Evolutionary conservation across 2,888 invertebrate species (phyloP), one percentile per base, ranked within the genome.

Genomic region (Colletes collaris): DNA sequence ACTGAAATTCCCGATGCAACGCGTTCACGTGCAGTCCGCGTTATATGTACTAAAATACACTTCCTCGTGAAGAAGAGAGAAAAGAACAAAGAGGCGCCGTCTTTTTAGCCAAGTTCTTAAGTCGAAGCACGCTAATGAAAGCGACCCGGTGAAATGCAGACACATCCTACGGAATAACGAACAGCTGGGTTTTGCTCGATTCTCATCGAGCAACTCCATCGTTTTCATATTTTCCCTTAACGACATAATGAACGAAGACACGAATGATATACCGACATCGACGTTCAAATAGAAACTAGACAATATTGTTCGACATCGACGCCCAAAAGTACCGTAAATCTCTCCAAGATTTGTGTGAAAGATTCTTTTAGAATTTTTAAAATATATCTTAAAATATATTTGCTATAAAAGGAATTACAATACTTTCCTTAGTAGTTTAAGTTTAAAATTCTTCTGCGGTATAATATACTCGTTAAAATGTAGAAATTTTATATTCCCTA

Each of bases 121-220:
- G 69, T 79, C 82, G 11, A 11, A 37, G 70, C 82, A 82, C 77
- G 77, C 55, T 74, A 82, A 86, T 55, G 85, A 82, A 85, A 85
- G 85, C 72, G 27, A 68, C 58, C 40, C n/a, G 40, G 69, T 78
- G 68, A 60, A 81, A 74, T 46, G 53, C 55, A 35, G n/a, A 27
- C 8, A 63, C 16, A 71, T 52, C 62, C 65, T 19, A 40, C 11
- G 4, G 74, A 84, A 84, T 84, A 84, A 71, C 58, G 56, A 81
- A 56, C 35, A 79, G 72, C 58, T 10, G 8, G 8, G 60, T 35
- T 79, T 46, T 56, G 44, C 49, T 53, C 35, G 40, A 56, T 63
- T 13, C 44, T 59, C n/a, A 63, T 69, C 53, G 64, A 37, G 6
- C 11, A 5, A 58, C 13, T 13, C 55, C 52, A n/a, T 68, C 4